Evolutionary conservation across 2,888 invertebrate species (phyloP).

Genomic region (Ctenicera cuprea): DNA sequence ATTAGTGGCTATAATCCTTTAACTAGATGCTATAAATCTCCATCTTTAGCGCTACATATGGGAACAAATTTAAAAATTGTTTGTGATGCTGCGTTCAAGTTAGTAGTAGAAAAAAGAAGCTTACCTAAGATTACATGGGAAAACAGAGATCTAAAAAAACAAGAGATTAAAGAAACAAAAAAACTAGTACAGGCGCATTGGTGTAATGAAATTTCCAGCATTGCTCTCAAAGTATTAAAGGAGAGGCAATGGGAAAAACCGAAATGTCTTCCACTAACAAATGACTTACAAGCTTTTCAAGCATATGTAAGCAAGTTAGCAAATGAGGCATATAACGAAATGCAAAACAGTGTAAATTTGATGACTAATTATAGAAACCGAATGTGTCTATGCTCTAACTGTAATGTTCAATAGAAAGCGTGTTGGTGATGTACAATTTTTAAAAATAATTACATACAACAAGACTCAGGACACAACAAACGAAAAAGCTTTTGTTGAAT

Average conservation of each 20-base stretch:
- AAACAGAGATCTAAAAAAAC: conserved; percentile 37
- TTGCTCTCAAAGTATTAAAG: conserved; percentile 50
- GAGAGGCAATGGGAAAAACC: conserved; percentile 30
- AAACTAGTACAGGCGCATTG: conserved; percentile 48
- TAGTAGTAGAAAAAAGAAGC: conserved; percentile 48
- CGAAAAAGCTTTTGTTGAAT: conserved; percentile 48
- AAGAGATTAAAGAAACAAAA: conserved; percentile 50
- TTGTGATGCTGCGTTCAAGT: conserved; percentile 47
- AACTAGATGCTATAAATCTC: conserved; percentile 47
- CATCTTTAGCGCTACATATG: conserved; percentile 51
- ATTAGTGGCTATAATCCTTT: conserved; percentile 49
- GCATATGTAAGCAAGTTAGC: conserved; percentile 44
- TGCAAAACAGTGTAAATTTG: conserved; percentile 33
- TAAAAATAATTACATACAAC: conserved; percentile 31
- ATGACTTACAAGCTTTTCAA: conserved; percentile 30
- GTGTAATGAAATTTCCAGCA: conserved; percentile 53
- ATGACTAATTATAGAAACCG: conserved; percentile 54
- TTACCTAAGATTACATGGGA: conserved; percentile 44
- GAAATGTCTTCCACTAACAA: neutral
- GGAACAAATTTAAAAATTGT: conserved; percentile 48
- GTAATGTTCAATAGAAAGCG: conserved; percentile 30
- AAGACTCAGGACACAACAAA: neutral
- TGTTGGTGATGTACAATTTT: conserved; percentile 36
- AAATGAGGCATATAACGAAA: conserved; percentile 42
- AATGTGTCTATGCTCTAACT: conserved; percentile 35